A percentile compares a stretch with the other conserved stretches of the same genome.
Evolutionary conservation across 2,113 vertebrate genomes (phyloP).

Genomic region (Anolis sagrei): DNA sequence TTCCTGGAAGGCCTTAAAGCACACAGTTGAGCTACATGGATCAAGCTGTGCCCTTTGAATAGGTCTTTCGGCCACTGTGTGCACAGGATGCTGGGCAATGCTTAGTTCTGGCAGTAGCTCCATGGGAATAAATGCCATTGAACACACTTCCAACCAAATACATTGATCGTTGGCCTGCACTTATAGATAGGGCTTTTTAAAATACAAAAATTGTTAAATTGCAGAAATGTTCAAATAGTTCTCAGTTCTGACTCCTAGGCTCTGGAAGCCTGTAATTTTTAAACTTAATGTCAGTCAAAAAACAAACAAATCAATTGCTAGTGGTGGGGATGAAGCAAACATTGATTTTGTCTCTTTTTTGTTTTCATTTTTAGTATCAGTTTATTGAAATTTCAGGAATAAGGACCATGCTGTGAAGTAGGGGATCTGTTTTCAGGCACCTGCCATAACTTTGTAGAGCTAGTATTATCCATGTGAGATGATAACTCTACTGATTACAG

Average conservation of each 20-base stretch:
- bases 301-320: background rate
- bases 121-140: background rate
- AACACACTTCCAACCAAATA: too few species aligned
- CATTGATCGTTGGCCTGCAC: background rate
- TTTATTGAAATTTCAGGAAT: background rate
- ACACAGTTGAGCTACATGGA: background rate
- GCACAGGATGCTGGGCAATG: background rate
- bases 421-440: background rate
- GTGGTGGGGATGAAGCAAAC: background rate
- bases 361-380: background rate
- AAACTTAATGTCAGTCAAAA: background rate
- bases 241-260: background rate
- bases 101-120: background rate
- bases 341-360: background rate
- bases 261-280: background rate
- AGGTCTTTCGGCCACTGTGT: background rate
- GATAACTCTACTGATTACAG: too few species aligned
- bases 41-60: background rate
- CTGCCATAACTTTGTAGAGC: too few species aligned
- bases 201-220: slow-evolving; percentile 12
- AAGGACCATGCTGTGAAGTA: background rate
- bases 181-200: background rate
- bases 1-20: too few species aligned
- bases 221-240: slow-evolving; percentile 19
- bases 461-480: too few species aligned